A percentile compares a stretch with the other conserved stretches of the same genome.
Conservation (phyloP, 35 echinoderm and acorn worm genomes). For the Heliocidaris tuberculata region DNA sequence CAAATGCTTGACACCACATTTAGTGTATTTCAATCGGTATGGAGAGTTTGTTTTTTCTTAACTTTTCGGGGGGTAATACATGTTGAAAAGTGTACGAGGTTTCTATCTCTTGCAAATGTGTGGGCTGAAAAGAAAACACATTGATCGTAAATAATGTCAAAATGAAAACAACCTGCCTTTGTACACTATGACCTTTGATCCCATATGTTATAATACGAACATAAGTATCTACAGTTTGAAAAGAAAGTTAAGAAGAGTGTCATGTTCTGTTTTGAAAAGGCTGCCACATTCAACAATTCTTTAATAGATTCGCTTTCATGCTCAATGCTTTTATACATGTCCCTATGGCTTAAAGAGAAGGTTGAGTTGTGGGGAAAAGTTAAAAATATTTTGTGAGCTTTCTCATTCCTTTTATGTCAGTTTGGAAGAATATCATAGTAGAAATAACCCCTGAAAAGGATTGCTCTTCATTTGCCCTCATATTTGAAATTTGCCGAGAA, state of each 20-base stretch:
- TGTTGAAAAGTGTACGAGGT: neutral
- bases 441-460: too few species aligned
- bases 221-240: neutral
- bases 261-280: neutral
- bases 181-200: neutral
- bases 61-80: neutral
- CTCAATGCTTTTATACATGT: neutral
- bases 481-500: too few species aligned
- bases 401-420: too few species aligned
- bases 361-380: too few species aligned
- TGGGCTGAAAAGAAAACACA: conserved; percentile 3
- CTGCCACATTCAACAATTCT: neutral
- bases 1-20: too few species aligned
- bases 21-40: neutral
- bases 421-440: too few species aligned
- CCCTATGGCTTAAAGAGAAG: too few species aligned
- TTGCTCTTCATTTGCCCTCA: too few species aligned
- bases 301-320: too few species aligned
- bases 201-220: neutral
- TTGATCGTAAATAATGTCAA: neutral
- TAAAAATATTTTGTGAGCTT: too few species aligned
- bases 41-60: neutral
- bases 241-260: neutral
- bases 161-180: neutral
- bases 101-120: neutral